Evolutionary conservation across 2,113 vertebrate genomes (phyloP).

Genomic region (Anhinga anhinga): DNA sequence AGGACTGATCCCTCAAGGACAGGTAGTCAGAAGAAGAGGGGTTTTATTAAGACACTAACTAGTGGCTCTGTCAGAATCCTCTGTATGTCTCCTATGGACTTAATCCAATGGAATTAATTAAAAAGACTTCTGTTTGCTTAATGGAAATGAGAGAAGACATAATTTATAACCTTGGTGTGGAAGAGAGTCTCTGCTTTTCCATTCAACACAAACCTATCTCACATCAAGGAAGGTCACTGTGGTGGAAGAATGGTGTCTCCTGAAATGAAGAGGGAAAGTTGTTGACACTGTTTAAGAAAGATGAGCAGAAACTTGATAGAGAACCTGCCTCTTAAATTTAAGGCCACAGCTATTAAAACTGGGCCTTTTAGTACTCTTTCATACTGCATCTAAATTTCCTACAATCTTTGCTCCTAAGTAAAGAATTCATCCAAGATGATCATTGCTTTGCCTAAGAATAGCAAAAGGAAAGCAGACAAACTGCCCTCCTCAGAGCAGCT

Average conservation of each 20-base stretch:
- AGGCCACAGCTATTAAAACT: not conserved
- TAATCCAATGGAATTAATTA: conserved; percentile 11
- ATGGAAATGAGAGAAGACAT: not conserved
- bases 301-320: not conserved
- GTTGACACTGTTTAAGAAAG: not conserved
- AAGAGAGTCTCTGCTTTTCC: not conserved
- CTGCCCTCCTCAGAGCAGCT: not conserved
- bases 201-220: not conserved
- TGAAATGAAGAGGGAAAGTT: not conserved
- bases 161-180: not conserved
- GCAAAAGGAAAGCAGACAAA: not conserved
- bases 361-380: not conserved
- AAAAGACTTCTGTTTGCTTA: not conserved
- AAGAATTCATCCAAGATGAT: not conserved
- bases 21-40: not conserved
- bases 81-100: not conserved
- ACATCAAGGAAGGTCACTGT: not conserved
- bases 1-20: not conserved
- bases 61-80: not conserved
- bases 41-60: not conserved
- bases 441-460: not conserved
- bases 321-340: not conserved
- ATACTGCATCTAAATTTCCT: not conserved
- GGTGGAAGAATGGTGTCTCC: not conserved
- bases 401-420: not conserved